These are phyloP conservation scores for Cephus pygmeus DNA, from an alignment of 2,888 invertebrate genomes.

Conservation along the genomic window DNA sequence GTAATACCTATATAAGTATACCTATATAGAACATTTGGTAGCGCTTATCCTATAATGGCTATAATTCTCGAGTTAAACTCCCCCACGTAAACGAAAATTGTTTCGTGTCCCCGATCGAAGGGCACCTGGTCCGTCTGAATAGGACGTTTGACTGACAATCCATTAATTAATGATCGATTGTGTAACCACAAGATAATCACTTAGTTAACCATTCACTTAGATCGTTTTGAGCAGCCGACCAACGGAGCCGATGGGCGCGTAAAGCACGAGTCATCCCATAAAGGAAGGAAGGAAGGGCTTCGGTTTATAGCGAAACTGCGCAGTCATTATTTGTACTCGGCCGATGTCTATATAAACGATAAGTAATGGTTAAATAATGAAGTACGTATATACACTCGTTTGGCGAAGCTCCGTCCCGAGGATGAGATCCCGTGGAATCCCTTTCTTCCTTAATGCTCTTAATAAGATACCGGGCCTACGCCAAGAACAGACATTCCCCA, in stretches of 20 bases:
- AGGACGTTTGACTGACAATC: constrained; percentile 8
- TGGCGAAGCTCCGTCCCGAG: not conserved
- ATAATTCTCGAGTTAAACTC: not conserved
- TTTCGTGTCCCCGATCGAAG: not conserved
- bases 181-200: constrained; percentile 50
- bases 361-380: constrained; percentile 42
- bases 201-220: constrained; percentile 59
- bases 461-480: not conserved
- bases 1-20: not conserved
- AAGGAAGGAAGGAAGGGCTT: constrained; percentile 31
- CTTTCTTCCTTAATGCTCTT: not conserved
- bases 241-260: constrained; percentile 19
- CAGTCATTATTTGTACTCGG: constrained; percentile 48
- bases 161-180: constrained; percentile 60
- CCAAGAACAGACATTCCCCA: not conserved
- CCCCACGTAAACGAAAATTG: not conserved
- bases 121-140: not conserved
- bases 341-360: constrained; percentile 18
- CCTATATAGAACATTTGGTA: not conserved
- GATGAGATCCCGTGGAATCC: not conserved
- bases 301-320: constrained; percentile 29
- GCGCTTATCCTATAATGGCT: not conserved
- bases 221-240: constrained; percentile 20
- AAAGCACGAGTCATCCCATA: constrained; percentile 43
- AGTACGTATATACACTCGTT: not conserved